Base-by-base conservation (phyloP, 2,888 invertebrate genomes). In the Lasioglossum malachurum region DNA sequence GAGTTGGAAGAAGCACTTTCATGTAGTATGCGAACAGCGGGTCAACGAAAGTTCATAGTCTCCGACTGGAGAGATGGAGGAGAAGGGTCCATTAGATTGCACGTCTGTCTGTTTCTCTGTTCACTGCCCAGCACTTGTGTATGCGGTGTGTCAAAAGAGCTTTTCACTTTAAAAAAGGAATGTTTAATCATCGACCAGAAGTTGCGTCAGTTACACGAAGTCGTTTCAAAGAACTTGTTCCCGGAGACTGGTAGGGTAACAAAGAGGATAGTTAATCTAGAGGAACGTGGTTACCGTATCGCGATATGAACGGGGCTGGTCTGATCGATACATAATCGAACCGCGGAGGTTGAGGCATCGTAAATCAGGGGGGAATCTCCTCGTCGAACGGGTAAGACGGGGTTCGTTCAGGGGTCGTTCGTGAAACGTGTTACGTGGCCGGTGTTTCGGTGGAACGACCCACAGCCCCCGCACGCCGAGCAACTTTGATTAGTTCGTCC, bases 401-500 rank as follows among this genome's bases (percentile, higher is more conserved):
- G 67, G 19, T 35, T 67, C 67, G 67, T 35, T 35, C 35, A 19
- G 46, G 23, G 64, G 38, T 73, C 35, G 27, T 77, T 23, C 64
- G 14, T 1, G 64, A 31, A 44, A 64, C 64, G 41, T 44, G 27
- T n/a, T 44, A 44, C 64, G 38, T 3, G 31, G 31, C n/a, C n/a
- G 41, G n/a, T 76, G 16, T 60, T 23, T 67, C 38, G 12, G 19
- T 69, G 41, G 19, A 23, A 49, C 46, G 75, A 53, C 8, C 16
- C 3, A 38, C 57, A 23, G 31, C 53, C n/a, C 41, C 35, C 53
- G n/a, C 31, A 44, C 38, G 4, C 64, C 41, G 35, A 3, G 67
- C 14, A 86, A 86, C 75, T 84, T 86, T 84, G 86, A 86, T 86
- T 86, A 84, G 86, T 84, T 86, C 64, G 77, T 75, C 75, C 44